Evolutionary conservation across 2,797 vertebrate genomes (phyloP).

Genomic region (Dermochelys coriacea): DNA sequence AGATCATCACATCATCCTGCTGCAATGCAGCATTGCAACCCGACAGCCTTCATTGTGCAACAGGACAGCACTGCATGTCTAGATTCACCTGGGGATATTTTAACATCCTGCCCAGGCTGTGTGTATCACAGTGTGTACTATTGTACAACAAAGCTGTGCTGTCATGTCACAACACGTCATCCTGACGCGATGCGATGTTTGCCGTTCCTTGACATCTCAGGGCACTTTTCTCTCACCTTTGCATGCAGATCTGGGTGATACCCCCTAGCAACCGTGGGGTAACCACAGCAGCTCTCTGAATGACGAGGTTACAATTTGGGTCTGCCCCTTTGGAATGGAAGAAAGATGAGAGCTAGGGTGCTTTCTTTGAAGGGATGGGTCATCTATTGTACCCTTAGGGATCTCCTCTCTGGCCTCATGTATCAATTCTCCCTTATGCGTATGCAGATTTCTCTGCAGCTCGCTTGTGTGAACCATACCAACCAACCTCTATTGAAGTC

Average conservation of each 20-base stretch:
- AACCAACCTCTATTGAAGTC: background rate
- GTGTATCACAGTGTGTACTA: background rate
- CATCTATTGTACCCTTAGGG: background rate
- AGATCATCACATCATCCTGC: background rate
- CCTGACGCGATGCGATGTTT: background rate
- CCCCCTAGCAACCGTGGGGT: too few relatives aligned
- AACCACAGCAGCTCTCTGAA: too few relatives aligned
- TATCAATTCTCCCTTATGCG: too few relatives aligned
- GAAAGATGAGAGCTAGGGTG: too few relatives aligned
- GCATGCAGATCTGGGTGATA: too few relatives aligned
- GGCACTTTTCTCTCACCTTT: background rate
- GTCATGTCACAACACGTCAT: background rate
- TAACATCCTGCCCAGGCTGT: background rate
- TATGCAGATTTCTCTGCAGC: background rate
- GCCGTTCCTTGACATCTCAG: background rate
- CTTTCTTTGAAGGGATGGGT: background rate
- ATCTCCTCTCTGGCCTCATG: background rate
- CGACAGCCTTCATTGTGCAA: background rate
- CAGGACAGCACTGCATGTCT: background rate
- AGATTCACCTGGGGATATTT: background rate
- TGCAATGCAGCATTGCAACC: background rate
- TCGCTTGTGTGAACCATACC: background rate
- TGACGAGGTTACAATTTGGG: too few relatives aligned
- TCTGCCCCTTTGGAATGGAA: background rate
- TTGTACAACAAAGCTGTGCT: background rate